These are phyloP conservation scores for Pelecanus crispus DNA, from an alignment of 2,113 vertebrate species.

Conservation along the genomic window DNA sequence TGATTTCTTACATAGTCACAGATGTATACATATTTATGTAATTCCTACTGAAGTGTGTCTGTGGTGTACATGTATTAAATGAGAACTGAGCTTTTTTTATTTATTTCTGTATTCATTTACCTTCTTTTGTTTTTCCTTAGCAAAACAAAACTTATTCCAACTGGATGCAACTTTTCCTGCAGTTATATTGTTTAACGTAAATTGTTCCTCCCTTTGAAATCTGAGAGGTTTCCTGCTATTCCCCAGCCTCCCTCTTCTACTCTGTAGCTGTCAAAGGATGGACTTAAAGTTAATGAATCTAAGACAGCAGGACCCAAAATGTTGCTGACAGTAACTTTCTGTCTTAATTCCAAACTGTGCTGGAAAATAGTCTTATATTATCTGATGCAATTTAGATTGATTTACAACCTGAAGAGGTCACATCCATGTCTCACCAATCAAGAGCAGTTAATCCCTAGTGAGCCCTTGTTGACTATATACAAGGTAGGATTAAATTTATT, in stretches of 20 bases:
- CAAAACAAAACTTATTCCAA: not conserved
- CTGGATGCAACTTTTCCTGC: not conserved
- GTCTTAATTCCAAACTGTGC: conserved; percentile 6
- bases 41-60: not conserved
- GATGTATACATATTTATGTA: not conserved
- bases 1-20: not conserved
- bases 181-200: not conserved
- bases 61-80: not conserved
- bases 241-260: not conserved
- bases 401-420: not conserved
- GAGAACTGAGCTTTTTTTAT: not conserved
- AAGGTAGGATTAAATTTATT: not conserved
- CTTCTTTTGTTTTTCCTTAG: not conserved
- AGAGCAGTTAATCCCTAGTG: not conserved
- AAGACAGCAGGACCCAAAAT: not conserved
- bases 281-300: conserved; percentile 28
- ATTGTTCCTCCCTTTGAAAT: not conserved
- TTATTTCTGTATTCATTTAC: accelerated
- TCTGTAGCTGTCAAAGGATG: not conserved
- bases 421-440: not conserved
- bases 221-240: not conserved
- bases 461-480: not conserved
- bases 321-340: not conserved
- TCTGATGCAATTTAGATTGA: not conserved
- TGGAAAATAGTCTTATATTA: not conserved